Evolutionary conservation across 2,888 invertebrate genomes (phyloP), one percentile per base, ranked within the genome.

Genomic region (Corbicula japonica): DNA sequence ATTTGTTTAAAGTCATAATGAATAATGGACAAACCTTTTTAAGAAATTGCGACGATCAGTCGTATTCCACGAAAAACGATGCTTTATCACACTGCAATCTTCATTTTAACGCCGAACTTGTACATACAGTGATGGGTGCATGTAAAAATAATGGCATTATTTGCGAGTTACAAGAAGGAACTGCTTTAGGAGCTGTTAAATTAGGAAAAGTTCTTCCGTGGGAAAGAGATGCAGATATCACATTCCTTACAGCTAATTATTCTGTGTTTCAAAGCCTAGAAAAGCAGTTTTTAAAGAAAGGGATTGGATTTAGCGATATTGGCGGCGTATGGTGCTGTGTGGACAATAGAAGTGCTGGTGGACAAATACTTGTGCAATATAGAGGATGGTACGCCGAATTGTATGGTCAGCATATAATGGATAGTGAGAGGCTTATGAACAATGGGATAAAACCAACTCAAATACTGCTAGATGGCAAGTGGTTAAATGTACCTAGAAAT

Each of bases 171-270:
- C 88, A 89, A 41, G 88, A 91, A 26, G 92, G 92, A 2, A 89
- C 91, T 1, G 48, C 88, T 5, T 79, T 93, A 6, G 92, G 92
- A 15, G 92, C 93, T n/a, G 90, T 92, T n/a, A 93, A 92, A 76
- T 85, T 92, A 35, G 72, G 81, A 32, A 89, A 87, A 61, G 84
- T 89, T 58, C 80, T 92, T 26, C 92, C 92, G 6, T 93, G 93
- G 93, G 92, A 92, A 76, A 68, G 89, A 18, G 92, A 92, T 80
- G 91, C 87, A 21, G 92, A 92, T 75, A 76, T 91, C 3, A 74
- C 84, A 10, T 88, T 88, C 65, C 71, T 84, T 1, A 71, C 87
- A 6, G 63, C 74, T 18, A 88, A 88, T 56, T 86, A 82, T 69
- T 80, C 87, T 18, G 85, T 89, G 41, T 76, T 89, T 28, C 56